Conservation (phyloP, 2,797 vertebrate species). For the Malacoraja senta region DNA sequence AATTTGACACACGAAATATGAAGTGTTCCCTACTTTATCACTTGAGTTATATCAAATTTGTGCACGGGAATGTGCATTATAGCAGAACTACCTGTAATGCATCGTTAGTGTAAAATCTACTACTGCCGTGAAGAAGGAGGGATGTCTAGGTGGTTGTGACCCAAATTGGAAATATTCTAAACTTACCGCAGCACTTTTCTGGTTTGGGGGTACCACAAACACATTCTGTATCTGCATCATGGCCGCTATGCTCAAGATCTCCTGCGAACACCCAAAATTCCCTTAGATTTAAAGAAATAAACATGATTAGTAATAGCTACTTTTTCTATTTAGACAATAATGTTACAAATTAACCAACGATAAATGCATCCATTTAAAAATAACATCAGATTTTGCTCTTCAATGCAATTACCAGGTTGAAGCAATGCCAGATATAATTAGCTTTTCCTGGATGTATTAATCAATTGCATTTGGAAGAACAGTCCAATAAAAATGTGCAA, state of each 20-base stretch:
- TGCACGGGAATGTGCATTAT: no score
- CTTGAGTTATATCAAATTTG: no score
- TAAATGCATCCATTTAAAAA: not conserved
- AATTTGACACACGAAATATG: no score
- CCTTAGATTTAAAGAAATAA: conserved; percentile 52
- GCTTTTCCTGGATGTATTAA: not conserved
- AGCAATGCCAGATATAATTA: not conserved
- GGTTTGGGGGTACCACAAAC: conserved; percentile 78
- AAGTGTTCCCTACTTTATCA: no score
- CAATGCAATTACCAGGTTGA: not conserved
- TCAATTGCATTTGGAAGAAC: not conserved
- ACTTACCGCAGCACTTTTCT: conserved; percentile 86
- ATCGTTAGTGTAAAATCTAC: not conserved
- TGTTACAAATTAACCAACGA: not conserved
- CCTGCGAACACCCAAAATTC: conserved; percentile 92
- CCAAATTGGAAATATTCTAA: conserved; percentile 36
- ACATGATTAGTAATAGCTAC: not conserved
- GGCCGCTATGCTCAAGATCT: conserved; percentile 88
- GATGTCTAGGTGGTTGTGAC: not conserved
- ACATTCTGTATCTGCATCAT: conserved; percentile 99
- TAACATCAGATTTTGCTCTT: not conserved
- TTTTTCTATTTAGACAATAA: not conserved
- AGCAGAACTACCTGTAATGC: not conserved
- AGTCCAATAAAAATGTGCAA: not conserved
- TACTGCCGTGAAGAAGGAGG: not conserved